Evolutionary conservation across 2,113 vertebrate genomes (phyloP).

Genomic region (Rhodinocichla rosea): DNA sequence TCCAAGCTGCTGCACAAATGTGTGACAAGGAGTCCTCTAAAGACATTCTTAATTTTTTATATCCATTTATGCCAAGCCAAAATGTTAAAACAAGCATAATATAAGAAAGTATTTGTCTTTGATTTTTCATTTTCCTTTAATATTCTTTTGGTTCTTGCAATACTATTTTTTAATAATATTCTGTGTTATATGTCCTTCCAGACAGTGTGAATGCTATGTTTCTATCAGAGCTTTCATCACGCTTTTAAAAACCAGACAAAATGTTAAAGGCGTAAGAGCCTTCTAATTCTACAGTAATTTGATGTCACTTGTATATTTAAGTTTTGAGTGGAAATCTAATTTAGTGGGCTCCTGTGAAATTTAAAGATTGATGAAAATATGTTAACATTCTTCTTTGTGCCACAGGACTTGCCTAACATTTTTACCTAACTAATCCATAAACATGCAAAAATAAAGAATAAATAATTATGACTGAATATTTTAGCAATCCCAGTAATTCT

Average conservation of each 20-base stretch:
- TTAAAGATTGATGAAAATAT: slow-evolving; percentile 21
- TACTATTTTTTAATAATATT: neutral
- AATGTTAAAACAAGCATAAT: neutral
- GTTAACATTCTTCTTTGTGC: neutral
- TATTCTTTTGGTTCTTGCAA: neutral
- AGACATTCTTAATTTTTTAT: neutral
- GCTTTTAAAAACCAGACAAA: neutral
- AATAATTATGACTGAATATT: slow-evolving; percentile 16
- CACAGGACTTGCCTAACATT: neutral
- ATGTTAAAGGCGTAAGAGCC: neutral
- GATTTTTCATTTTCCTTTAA: neutral
- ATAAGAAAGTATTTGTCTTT: neutral
- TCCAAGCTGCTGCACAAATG: neutral
- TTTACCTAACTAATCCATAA: neutral
- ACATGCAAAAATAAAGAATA: slow-evolving; percentile 33
- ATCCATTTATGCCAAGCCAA: neutral
- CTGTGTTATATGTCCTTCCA: neutral
- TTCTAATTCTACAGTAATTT: slow-evolving; percentile 37
- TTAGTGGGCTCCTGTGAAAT: slow-evolving; percentile 44
- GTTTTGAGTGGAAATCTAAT: slow-evolving; percentile 31
- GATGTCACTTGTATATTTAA: slow-evolving; percentile 19
- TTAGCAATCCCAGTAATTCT: slow-evolving; percentile 18
- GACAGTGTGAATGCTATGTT: neutral
- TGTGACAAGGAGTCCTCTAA: neutral
- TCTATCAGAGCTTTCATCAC: neutral